A percentile compares a stretch with the other conserved stretches of the same genome.
Conservation (phyloP, 2,113 vertebrate genomes). For the Agelaius phoeniceus region DNA sequence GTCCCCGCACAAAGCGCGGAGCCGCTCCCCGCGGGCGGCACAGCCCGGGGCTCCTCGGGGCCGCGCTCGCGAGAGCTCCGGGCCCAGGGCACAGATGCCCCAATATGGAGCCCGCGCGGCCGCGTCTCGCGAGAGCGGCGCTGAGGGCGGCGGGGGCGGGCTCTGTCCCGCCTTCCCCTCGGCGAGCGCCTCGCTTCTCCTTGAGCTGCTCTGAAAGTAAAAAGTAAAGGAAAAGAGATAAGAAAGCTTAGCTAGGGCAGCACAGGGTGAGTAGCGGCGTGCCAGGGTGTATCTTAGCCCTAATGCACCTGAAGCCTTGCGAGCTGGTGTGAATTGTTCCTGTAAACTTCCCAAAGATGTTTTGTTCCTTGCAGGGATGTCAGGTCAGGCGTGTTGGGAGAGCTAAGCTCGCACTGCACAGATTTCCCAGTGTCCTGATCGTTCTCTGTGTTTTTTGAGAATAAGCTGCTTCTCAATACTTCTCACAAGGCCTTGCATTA, state of each 20-base stretch:
- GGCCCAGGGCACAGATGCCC: background rate
- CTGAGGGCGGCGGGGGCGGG: background rate
- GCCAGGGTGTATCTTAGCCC: fast-evolving
- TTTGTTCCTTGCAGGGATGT: background rate
- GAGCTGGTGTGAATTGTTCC: background rate
- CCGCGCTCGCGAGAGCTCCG: conserved; percentile 11
- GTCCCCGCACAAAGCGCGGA: background rate
- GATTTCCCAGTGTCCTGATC: background rate
- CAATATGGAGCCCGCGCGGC: conserved; percentile 47
- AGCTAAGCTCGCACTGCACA: background rate
- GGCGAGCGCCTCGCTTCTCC: background rate
- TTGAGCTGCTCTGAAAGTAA: fast-evolving
- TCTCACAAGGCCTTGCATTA: background rate
- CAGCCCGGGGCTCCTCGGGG: background rate
- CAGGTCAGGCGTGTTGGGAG: fast-evolving
- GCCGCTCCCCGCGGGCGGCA: background rate
- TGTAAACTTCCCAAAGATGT: background rate
- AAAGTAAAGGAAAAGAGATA: fast-evolving
- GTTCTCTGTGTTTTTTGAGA: background rate
- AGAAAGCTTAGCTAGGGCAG: background rate
- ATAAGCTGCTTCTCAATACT: background rate
- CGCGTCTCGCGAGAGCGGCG: conserved; percentile 13
- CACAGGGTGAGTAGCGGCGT: too few relatives aligned
- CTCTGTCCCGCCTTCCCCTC: background rate
- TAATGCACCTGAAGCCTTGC: background rate